Evolutionary conservation across 1,140 invertebrate species (phyloP).

Genomic region (Aethina tumida): DNA sequence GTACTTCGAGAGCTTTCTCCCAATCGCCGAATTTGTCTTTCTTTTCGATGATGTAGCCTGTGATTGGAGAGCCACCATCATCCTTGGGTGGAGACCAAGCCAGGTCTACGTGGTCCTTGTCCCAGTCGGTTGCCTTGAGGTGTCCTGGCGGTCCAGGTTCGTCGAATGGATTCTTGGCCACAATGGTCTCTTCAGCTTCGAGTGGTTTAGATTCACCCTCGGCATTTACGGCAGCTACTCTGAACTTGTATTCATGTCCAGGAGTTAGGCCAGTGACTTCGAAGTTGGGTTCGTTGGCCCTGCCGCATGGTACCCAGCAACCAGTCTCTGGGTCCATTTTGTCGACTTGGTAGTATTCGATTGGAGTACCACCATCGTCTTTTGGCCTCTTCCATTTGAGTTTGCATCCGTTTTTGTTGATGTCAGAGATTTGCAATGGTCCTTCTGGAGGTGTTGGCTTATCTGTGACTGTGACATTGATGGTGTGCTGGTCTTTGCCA

Average conservation of each 20-base stretch:
- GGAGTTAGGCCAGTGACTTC: constrained; percentile 81
- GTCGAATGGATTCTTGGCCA: constrained; percentile 95
- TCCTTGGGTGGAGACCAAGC: constrained; percentile 71
- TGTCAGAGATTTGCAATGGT: constrained; percentile 79
- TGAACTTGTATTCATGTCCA: constrained; percentile 88
- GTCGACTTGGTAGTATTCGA: constrained; percentile 90
- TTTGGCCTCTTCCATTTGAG: constrained; percentile 89
- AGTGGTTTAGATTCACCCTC: constrained; percentile 94
- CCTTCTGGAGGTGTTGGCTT: constrained; percentile 81
- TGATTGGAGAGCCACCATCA: constrained; percentile 81
- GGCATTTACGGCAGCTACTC: constrained; percentile 90
- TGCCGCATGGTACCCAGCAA: constrained; percentile 86
- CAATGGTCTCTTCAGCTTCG: constrained; percentile 72
- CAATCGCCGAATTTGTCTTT: constrained; percentile 91
- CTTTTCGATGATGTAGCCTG: constrained; percentile 82
- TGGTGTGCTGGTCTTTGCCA: constrained; percentile 78
- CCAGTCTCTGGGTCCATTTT: constrained; percentile 89
- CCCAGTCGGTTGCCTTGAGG: constrained; percentile 89
- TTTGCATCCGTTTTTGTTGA: constrained; percentile 88
- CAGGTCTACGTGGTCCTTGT: constrained; percentile 88
- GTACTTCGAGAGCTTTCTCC: constrained; percentile 80
- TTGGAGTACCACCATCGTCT: constrained; percentile 78
- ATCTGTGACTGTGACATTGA: constrained; percentile 87
- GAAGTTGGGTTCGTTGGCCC: constrained; percentile 66
- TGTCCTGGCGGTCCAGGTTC: constrained; percentile 89